These are phyloP conservation scores for Gallinago media DNA, from an alignment of 2,113 vertebrate species.

Conservation along the genomic window DNA sequence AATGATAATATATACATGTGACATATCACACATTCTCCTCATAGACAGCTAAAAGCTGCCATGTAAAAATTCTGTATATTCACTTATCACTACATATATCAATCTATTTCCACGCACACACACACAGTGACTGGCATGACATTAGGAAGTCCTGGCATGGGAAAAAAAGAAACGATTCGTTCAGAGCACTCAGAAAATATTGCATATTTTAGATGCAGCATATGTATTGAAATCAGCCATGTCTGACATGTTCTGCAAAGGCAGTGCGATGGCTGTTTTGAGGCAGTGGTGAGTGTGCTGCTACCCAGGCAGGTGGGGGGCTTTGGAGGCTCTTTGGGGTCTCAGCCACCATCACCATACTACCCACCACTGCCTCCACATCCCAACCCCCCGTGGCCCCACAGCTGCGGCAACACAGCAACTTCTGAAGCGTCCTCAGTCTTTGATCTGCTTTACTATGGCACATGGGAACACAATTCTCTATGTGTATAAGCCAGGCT, in stretches of 20 bases:
- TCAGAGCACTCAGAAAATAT: not conserved
- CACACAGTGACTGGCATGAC: not conserved
- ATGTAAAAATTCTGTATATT: not conserved
- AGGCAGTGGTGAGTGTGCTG: not conserved
- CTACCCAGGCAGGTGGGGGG: not conserved
- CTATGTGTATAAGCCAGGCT: not conserved
- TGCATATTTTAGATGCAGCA: not conserved
- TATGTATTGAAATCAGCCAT: not conserved
- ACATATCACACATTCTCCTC: not conserved
- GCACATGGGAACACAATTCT: not conserved
- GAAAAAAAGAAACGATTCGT: not conserved
- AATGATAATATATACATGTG: not conserved
- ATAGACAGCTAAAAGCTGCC: not conserved
- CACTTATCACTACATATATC: not conserved
- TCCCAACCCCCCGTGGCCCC: fast-evolving
- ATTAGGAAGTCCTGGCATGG: not conserved
- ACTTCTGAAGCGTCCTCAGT: not conserved
- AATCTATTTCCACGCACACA: not conserved
- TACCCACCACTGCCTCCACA: fast-evolving
- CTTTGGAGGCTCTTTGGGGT: not conserved
- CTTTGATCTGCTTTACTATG: not conserved
- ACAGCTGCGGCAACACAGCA: fast-evolving
- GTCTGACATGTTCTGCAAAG: not conserved
- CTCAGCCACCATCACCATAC: not conserved
- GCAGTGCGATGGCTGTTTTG: fast-evolving